phyloP scores from a whole-genome alignment of 2,888 invertebrate species.

The Philaethria dido region DNA sequence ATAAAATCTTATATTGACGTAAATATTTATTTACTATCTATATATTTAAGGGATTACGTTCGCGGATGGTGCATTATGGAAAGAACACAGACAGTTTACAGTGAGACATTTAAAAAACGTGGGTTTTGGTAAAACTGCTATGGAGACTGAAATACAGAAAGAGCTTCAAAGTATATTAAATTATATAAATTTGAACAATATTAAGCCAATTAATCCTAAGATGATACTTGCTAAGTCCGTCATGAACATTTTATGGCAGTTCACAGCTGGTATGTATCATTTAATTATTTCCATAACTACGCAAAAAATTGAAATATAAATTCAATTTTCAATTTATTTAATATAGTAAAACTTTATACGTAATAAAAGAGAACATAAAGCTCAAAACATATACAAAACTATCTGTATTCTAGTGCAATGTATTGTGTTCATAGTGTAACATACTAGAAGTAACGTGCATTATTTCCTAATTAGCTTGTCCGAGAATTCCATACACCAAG shows the following conservation, averaged over 20 bases:
- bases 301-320: no score
- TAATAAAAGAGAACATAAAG: neutral
- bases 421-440: neutral
- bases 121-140: slow-evolving; percentile 85
- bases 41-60: slow-evolving; percentile 85
- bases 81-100: slow-evolving; percentile 86
- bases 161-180: slow-evolving; percentile 83
- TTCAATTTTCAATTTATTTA: no score
- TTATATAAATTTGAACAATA: slow-evolving; percentile 59
- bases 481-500: neutral
- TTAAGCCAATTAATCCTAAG: slow-evolving; percentile 75
- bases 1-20: no score
- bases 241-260: slow-evolving; percentile 88
- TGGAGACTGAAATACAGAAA: slow-evolving; percentile 84
- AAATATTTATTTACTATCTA: neutral
- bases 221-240: slow-evolving; percentile 85
- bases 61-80: slow-evolving; percentile 87
- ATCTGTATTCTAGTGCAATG: neutral
- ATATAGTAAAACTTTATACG: no score
- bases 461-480: slow-evolving; percentile 4
- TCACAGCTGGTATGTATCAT: slow-evolving; percentile 83
- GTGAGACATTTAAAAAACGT: slow-evolving; percentile 85
- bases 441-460: no score
- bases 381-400: neutral
- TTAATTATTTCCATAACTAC: no score